Evolutionary conservation across 2,888 invertebrate species (phyloP), one percentile per base, ranked within the genome.

Genomic region (Tachystola acroxantha): DNA sequence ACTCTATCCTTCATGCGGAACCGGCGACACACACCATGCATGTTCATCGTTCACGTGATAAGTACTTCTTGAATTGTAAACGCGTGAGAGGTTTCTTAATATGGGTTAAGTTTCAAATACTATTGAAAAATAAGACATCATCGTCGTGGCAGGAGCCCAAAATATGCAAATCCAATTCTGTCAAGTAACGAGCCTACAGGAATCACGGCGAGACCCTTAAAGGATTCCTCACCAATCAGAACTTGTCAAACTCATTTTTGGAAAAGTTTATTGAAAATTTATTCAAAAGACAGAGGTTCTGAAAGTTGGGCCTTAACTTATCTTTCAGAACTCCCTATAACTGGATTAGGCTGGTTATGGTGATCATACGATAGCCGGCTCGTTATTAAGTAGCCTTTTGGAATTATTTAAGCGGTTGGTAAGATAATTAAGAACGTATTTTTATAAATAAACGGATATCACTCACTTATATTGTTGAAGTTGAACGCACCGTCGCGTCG

Each of bases 221-320:
- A 66, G 12, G 2, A 73, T 74, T 70, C 64, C 45, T n/a, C 69
- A 64, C 72, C 72, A 76, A 77, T 77, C 71, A 72, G 63, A 73
- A 80, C 64, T 80, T 73, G 58, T 55, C 60, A 68, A 79, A 76
- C 65, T 78, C 69, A 65, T 74, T 79, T 74, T 69, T 57, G 56
- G 61, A 64, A 76, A 41, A 27, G 62, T 72, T 74, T 67, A 73
- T 73, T 70, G 68, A 71, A 76, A 78, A 75, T 77, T 77, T 73
- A 73, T 72, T 76, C 72, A 79, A 77, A 72, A 69, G 78, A 75
- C 72, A 69, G 65, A 68, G 69, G 68, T 67, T 56, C 50, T 55
- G 45, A 59, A 68, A 74, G 67, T 67, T 77, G 69, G 43, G 39
- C 57, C 60, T 58, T 71, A 78, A 75, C 77, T 80, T 75, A 60